Evolutionary conservation across 2,797 vertebrate species (phyloP).

Genomic region (Myoxocephalus aenaeus): DNA sequence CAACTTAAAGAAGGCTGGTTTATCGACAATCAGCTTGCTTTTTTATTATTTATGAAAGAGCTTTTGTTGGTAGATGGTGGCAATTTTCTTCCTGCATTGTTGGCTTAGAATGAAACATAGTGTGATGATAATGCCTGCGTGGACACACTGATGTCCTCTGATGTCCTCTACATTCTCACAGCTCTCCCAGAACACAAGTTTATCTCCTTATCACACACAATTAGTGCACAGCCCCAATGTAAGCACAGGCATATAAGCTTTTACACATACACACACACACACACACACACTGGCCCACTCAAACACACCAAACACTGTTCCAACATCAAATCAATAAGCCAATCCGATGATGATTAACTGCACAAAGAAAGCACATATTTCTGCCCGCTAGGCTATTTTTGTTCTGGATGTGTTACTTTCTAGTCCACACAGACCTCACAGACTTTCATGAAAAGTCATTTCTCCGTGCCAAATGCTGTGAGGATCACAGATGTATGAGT

Average conservation of each 20-base stretch:
- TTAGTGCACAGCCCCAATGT: conserved; percentile 40
- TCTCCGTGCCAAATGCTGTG: conserved; percentile 60
- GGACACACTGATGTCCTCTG: conserved; percentile 64
- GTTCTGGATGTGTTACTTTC: conserved; percentile 41
- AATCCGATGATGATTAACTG: conserved; percentile 56
- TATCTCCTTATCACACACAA: conserved; percentile 59
- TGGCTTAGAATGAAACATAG: conserved; percentile 28
- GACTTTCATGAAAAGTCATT: conserved; percentile 58
- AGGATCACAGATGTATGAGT: conserved; percentile 58
- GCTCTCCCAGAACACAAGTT: conserved; percentile 29
- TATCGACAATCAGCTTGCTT: conserved; percentile 2
- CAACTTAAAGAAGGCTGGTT: conserved; percentile 4
- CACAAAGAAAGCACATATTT: conserved; percentile 46
- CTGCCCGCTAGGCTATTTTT: conserved; percentile 46
- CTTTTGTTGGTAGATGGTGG: conserved; percentile 28
- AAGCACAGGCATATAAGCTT: conserved; percentile 22
- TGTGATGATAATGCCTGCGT: conserved; percentile 40
- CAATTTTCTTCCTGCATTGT: conserved; percentile 22
- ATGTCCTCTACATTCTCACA: conserved; percentile 55
- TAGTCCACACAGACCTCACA: conserved; percentile 46
- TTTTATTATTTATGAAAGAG: conserved; percentile 35
- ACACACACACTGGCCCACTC: neutral
- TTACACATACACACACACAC: neutral
- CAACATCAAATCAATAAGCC: conserved; percentile 60
- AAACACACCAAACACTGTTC: conserved; percentile 7